Evolutionary conservation across 2,113 vertebrate genomes (phyloP).

Genomic region (Pandion haliaetus): DNA sequence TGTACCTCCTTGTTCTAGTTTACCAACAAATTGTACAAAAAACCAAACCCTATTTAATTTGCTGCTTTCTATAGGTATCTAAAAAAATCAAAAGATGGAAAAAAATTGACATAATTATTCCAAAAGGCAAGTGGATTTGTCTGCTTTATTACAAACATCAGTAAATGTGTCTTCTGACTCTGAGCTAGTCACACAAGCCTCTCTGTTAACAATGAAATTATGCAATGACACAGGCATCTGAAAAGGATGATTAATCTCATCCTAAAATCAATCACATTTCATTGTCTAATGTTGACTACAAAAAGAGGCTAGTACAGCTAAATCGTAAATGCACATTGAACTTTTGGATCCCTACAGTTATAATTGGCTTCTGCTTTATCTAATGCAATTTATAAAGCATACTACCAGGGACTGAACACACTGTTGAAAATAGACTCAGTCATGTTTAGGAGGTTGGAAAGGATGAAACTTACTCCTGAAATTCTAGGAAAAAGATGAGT

Average conservation of each 20-base stretch:
- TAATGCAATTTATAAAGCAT: background rate
- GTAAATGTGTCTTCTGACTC: background rate
- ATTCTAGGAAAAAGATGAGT: background rate
- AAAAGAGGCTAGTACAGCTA: background rate
- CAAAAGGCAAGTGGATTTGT: background rate
- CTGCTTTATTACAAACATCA: background rate
- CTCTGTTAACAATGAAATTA: background rate
- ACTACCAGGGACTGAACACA: background rate
- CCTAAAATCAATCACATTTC: background rate
- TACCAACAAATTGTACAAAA: background rate
- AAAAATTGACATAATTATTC: background rate
- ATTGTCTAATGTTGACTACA: background rate
- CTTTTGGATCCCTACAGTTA: background rate
- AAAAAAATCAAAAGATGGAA: background rate
- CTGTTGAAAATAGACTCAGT: background rate
- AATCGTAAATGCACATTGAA: background rate
- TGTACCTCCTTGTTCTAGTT: background rate
- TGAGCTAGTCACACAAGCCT: background rate
- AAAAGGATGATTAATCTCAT: background rate
- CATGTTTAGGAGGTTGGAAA: background rate
- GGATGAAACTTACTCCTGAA: background rate
- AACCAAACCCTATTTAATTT: background rate
- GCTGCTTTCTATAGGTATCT: background rate
- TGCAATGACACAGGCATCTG: background rate
- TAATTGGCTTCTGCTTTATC: background rate